Evolutionary conservation across 2,113 vertebrate species (phyloP), one percentile per base, ranked within the genome.

Genomic region (Glaucidium brasilianum): DNA sequence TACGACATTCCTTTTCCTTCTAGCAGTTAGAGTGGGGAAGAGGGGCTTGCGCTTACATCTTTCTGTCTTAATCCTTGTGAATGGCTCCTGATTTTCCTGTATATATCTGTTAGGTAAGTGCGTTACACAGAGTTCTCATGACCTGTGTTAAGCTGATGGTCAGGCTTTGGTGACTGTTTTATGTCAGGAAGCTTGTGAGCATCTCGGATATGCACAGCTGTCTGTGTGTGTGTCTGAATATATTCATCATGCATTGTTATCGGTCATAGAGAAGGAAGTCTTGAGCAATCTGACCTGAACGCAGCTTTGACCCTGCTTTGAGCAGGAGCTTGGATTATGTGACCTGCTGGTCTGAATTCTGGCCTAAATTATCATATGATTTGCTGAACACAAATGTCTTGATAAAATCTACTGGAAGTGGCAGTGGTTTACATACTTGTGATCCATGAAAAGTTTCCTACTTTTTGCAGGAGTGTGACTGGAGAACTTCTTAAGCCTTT

Each of bases 381-480:
- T 68, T 53, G 50, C 41, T 49, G 32, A 62, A 66, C 80, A 49
- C 23, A 69, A 77, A 58, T 3, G 37, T 26, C 9, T 41, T 64
- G 58, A 80, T 83, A 83, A 93, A 92, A 76, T 29, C 20, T 75
- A 8, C 45, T 80, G 67, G 73, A 69, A 90, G 69, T 37, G n/a
- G n/a, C 37, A 66, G 50, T 73, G 63, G 12, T 29, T 90, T 82
- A 52, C 0, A 0, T 60, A 18, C 60, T 90, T 0, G 0, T 52
- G 39, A 67, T 68, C 49, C 39, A 12, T 62, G 41, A 80, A 58
- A 88, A 94, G 27, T 64, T 76, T 66, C n/a, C 37, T 63, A 41
- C 55, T 59, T 78, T 75, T 77, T 68, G 15, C 5, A 3, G 60
- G 29, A 22, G 3, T 73, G 39, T 79, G 71, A 72, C 41, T 60